Conservation (phyloP, 2,113 vertebrate genomes). For the Eidolon helvum region DNA sequence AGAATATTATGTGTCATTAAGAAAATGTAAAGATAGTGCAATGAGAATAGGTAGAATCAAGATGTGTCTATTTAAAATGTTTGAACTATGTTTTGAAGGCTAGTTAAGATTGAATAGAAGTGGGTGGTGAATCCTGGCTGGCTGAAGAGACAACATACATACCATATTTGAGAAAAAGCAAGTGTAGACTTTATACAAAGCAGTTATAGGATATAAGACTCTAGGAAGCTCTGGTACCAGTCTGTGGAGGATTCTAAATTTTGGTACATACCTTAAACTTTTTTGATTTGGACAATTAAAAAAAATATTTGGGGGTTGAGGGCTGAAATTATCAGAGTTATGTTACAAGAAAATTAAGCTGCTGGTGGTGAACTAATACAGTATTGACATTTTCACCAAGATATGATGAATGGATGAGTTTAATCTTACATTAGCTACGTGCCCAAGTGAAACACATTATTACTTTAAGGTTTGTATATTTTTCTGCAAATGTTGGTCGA, state of each 20-base stretch:
- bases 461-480: background rate
- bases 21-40: background rate
- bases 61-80: background rate
- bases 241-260: background rate
- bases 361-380: background rate
- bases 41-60: background rate
- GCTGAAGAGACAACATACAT: background rate
- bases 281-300: background rate
- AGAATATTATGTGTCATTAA: background rate
- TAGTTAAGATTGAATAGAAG: background rate
- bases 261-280: background rate
- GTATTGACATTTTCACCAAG: background rate
- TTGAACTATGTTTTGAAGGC: background rate
- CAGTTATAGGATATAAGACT: background rate
- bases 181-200: background rate
- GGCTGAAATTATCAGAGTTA: background rate
- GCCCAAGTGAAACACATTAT: background rate
- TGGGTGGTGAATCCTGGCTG: background rate
- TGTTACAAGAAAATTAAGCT: background rate
- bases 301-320: background rate
- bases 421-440: background rate
- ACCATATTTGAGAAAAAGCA: background rate
- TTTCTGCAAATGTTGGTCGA: background rate
- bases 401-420: background rate
- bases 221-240: background rate